Evolutionary conservation across 2,888 invertebrate genomes (phyloP), one percentile per base, ranked within the genome.

Genomic region (Pristionchus mayeri): DNA sequence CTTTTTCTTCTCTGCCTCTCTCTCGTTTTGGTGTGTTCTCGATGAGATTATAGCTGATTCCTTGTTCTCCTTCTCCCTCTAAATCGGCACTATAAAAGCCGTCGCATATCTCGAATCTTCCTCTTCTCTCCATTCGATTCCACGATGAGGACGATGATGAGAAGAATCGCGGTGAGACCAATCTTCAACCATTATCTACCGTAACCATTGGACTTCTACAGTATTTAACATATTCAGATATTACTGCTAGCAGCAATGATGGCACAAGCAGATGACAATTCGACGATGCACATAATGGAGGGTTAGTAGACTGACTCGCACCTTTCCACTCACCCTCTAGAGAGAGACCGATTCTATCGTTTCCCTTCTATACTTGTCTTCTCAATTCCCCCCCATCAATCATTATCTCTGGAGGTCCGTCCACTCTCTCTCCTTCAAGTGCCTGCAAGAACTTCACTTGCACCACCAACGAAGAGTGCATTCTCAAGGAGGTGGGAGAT

Each of bases 121-220:
- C 60, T 60, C 60, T 60, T 60, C 57, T 57, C 57, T 24, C 24
- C n/a, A 7, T 60, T 60, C 60, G 60, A 60, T 60, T 60, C 9
- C 60, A 60, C 60, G 24, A 60, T 60, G 13, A 24, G 27, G 30
- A 60, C 30, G 30, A 60, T 60, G 60, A 30, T 27, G 24, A 7
- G 30, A 30, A 60, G 30, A 16, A 60, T 60, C 60, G 60, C 60
- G 60, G 60, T 60, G 30, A 60, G 60, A 60, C 16, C 60, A 57
- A 2, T 60, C 30, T 11, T n/a, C n/a, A n/a, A n/a, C n/a, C 30
- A 30, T 60, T 27, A 13, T 16, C 27, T 60, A 57, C 57, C 24
- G 27, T 57, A n/a, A n/a, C n/a, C n/a, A n/a, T n/a, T n/a, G n/a
- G n/a, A 60, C 60, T 60, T 9, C 44, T 44, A 44, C 44, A 44